Percentiles rank a stretch among this genome's conserved stretches.
Conservation (phyloP, 2,797 vertebrate species). For the Premnoplex brunnescens region DNA sequence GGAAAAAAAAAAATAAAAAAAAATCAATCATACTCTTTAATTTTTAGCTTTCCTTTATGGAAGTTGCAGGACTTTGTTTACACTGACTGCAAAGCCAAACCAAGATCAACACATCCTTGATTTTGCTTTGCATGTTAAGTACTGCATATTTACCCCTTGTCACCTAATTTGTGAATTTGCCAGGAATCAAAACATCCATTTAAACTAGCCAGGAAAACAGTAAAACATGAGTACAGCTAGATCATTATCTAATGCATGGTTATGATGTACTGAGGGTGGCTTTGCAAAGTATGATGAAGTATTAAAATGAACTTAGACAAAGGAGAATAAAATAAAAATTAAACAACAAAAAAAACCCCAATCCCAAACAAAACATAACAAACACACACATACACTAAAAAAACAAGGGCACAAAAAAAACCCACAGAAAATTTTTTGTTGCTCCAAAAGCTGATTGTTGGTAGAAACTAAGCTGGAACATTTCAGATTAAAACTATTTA, state of each 20-base stretch:
- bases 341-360: not conserved
- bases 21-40: not conserved
- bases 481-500: not conserved
- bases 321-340: not conserved
- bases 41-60: slow-evolving; percentile 35
- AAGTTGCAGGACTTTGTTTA: not conserved
- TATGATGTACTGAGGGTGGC: not conserved
- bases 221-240: not conserved
- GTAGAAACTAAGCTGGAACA: not conserved
- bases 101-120: slow-evolving; percentile 39
- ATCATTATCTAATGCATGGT: not conserved
- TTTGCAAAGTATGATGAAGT: not conserved
- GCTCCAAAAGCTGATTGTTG: not conserved
- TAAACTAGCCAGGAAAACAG: not conserved
- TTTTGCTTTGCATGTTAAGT: slow-evolving; percentile 42
- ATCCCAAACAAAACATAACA: not conserved
- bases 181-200: slow-evolving; percentile 24
- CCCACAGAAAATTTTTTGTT: not conserved
- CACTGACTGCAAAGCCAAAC: slow-evolving; percentile 14
- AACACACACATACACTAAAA: no score
- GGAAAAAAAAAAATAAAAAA: not conserved
- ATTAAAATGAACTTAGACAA: not conserved
- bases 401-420: not conserved
- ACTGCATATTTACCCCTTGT: slow-evolving; percentile 14
- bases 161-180: slow-evolving; percentile 52